These are phyloP conservation scores for Bellardia bayeri DNA, from an alignment of 2,888 invertebrate genomes.

Conservation along the genomic window DNA sequence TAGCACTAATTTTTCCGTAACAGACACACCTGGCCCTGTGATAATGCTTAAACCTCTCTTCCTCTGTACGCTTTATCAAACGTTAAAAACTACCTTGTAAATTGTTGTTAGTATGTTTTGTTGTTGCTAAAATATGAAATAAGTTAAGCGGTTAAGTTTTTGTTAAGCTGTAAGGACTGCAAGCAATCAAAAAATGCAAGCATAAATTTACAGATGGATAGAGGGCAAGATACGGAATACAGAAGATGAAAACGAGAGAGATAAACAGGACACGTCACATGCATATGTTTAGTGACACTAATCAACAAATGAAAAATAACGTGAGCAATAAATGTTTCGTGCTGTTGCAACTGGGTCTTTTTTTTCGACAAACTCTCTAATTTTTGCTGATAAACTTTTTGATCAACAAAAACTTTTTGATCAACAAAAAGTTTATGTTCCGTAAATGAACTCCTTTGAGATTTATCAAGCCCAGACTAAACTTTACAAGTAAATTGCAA, in stretches of 20 bases:
- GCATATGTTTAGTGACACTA: slow-evolving; percentile 40
- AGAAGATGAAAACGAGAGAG: background rate
- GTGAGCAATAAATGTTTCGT: slow-evolving; percentile 21
- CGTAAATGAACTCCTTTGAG: no score
- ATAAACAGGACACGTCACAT: slow-evolving; percentile 29
- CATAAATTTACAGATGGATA: slow-evolving; percentile 49
- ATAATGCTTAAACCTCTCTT: slow-evolving; percentile 22
- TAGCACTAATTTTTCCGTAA: slow-evolving; percentile 79
- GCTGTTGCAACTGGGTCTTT: no score
- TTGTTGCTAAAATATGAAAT: slow-evolving; percentile 57
- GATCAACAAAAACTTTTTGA: no score
- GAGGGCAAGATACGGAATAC: slow-evolving; percentile 28
- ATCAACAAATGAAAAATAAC: slow-evolving; percentile 16
- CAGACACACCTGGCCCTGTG: slow-evolving; percentile 20
- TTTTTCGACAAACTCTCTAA: no score
- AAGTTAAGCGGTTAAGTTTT: slow-evolving; percentile 69
- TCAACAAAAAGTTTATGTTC: no score
- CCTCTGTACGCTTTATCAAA: slow-evolving; percentile 13
- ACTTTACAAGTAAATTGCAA: no score
- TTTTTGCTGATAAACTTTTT: no score
- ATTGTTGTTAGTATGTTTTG: slow-evolving; percentile 21
- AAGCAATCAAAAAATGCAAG: slow-evolving; percentile 53
- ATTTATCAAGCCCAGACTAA: no score
- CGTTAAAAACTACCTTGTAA: slow-evolving; percentile 43
- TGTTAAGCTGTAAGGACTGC: slow-evolving; percentile 49